These are phyloP conservation scores for Parus major DNA, from an alignment of 2,113 vertebrate species.

Conservation along the genomic window DNA sequence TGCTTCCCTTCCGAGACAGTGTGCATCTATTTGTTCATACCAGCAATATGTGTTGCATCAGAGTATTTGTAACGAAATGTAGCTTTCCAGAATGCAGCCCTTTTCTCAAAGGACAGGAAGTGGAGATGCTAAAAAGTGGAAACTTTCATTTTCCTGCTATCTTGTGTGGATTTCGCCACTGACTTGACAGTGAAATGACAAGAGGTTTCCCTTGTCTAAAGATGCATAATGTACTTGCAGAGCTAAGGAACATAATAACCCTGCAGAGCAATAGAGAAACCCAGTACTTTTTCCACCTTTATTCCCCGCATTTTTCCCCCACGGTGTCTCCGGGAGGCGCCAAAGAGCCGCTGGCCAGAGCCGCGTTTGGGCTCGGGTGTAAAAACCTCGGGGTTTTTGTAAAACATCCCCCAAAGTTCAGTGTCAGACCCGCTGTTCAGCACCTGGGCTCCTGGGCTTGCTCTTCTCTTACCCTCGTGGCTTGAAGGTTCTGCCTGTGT, in stretches of 20 bases:
- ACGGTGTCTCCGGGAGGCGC: fast-evolving
- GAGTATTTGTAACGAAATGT: fast-evolving
- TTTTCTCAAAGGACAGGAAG: background rate
- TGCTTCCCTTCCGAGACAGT: background rate
- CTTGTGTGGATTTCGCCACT: background rate
- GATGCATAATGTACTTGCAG: background rate
- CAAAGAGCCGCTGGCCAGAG: background rate
- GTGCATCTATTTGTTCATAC: background rate
- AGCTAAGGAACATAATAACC: background rate
- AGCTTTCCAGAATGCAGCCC: background rate
- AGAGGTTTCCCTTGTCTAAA: background rate
- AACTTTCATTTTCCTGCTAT: background rate
- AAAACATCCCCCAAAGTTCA: background rate
- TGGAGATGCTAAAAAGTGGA: background rate
- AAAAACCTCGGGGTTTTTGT: fast-evolving
- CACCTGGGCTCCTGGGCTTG: too few species aligned
- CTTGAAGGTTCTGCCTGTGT: background rate
- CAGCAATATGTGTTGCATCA: background rate
- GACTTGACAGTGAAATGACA: background rate
- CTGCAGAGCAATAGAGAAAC: background rate
- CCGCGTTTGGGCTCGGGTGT: fast-evolving
- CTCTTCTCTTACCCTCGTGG: background rate
- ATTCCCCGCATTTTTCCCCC: fast-evolving
- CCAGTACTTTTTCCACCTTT: background rate
- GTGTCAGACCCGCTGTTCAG: fast-evolving